Evolutionary conservation across 2,113 vertebrate genomes (phyloP), one percentile per base, ranked within the genome.

Genomic region (Picathartes gymnocephalus): DNA sequence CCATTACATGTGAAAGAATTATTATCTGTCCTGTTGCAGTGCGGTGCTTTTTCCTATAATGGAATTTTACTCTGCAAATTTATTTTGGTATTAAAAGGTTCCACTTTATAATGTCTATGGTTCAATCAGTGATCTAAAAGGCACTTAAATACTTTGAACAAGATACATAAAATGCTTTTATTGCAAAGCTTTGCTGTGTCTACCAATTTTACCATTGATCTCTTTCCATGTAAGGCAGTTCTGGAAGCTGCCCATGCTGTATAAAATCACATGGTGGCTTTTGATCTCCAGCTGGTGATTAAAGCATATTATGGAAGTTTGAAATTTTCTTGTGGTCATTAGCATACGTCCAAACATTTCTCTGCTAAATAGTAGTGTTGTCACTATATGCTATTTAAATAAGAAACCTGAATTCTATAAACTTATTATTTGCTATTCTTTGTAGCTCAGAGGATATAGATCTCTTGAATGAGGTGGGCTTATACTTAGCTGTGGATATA

Each of bases 101-200:
- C 98, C 97, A 98, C 98, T 98, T 98, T 98, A 97, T 98, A 98
- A 98, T 96, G 97, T 97, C 97, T 94, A 89, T 85, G 95, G 97
- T 98, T 98, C 97, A 98, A 97, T 98, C 98, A 97, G 96, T 97
- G 98, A 98, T 98, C 98, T 98, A 98, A 98, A 98, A 98, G 97
- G 97, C 97, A 98, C 98, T 98, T 98, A 98, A 98, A 98, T 33
- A 96, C 97, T 98, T 98, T 98, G 98, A 98, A 98, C 97, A 97
- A 97, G 97, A 97, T 96, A 97, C 97, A 97, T 98, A 97, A 98
- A 98, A 98, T 7, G 97, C 97, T 98, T 98, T 98, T 98, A 97
- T 96, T 98, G 97, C 97, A 96, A 95, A 96, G 98, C 91, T 97
- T 97, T 97, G 97, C 96, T 96, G 95, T 97, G 97, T 98, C 97